Conservation (phyloP, 2,113 vertebrate species). For the Gymnarchus niloticus region DNA sequence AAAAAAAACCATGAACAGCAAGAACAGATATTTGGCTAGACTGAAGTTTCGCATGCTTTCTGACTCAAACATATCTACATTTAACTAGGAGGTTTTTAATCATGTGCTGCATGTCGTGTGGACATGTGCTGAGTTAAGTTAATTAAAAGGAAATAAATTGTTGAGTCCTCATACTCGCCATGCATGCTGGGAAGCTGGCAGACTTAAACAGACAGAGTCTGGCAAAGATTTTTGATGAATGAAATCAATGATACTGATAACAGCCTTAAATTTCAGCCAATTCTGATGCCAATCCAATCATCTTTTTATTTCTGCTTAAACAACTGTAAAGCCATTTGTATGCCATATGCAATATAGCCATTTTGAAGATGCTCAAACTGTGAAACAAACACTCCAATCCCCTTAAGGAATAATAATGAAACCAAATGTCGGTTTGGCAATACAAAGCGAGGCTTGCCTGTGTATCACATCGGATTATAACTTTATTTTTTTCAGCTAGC, state of each 20-base stretch:
- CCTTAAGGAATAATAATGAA: too few species aligned
- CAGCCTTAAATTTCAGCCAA: background rate
- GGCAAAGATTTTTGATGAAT: background rate
- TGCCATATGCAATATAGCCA: too few species aligned
- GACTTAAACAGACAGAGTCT: background rate
- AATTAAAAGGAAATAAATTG: conserved; percentile 9
- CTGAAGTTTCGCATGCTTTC: background rate
- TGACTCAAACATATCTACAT: background rate
- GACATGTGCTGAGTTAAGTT: background rate
- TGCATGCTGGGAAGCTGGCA: background rate
- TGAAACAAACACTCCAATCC: too few species aligned
- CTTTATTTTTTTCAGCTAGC: too few species aligned
- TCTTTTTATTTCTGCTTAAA: too few species aligned
- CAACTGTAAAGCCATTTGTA: too few species aligned
- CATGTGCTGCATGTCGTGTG: background rate
- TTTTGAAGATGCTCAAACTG: too few species aligned
- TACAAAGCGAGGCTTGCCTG: too few species aligned
- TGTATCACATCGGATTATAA: too few species aligned
- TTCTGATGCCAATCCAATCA: too few species aligned
- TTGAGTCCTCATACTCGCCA: background rate
- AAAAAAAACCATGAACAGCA: background rate
- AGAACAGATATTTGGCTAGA: background rate
- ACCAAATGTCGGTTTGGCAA: too few species aligned
- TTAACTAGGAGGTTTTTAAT: background rate
- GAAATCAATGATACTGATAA: background rate